Evolutionary conservation across 2,797 vertebrate genomes (phyloP).

Genomic region (Phataginus tricuspis): DNA sequence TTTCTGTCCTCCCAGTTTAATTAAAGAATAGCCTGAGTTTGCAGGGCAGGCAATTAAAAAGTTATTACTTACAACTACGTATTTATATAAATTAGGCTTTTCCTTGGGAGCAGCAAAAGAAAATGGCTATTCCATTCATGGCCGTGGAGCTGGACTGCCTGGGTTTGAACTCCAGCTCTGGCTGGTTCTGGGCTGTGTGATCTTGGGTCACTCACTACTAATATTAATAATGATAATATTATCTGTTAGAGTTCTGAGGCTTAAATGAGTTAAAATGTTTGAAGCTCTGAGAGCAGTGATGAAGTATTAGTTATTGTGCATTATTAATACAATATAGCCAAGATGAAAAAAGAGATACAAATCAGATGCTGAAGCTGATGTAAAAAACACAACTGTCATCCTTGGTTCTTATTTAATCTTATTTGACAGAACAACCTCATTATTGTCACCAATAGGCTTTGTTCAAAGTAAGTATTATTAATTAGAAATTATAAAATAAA

Average conservation of each 20-base stretch:
- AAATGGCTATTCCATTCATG: background rate
- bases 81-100: background rate
- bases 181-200: background rate
- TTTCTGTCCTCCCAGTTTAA: background rate
- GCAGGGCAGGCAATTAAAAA: background rate
- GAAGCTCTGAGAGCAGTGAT: background rate
- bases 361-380: background rate
- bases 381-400: background rate
- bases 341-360: background rate
- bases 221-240: background rate
- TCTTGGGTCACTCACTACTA: background rate
- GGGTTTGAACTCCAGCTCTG: background rate
- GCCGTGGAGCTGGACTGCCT: background rate
- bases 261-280: background rate
- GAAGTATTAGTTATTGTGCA: background rate
- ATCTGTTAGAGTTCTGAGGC: background rate
- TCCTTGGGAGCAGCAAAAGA: background rate
- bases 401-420: background rate
- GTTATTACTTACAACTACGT: background rate
- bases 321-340: background rate
- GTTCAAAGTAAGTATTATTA: background rate
- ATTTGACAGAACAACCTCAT: conserved; percentile 52
- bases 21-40: conserved; percentile 5
- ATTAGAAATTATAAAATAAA: conserved; percentile 48
- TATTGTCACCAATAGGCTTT: background rate